These are phyloP conservation scores for Microplitis demolitor DNA, from an alignment of 1,140 invertebrate genomes.

Conservation along the genomic window DNA sequence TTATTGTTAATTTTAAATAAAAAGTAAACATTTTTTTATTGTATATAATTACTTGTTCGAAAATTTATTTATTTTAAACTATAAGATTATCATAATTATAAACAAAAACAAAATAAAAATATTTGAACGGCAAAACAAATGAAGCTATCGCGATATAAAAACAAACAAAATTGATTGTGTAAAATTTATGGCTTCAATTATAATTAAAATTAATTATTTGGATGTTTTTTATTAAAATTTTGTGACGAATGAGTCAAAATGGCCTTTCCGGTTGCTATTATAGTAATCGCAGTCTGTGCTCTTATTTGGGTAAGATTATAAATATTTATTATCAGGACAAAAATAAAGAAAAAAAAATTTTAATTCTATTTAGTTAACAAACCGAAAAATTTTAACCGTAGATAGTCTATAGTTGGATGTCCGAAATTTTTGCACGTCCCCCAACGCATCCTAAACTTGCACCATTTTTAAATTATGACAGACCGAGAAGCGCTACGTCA, in stretches of 20 bases:
- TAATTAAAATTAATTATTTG: background rate
- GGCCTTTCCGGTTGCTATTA: background rate
- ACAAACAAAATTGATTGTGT: constrained; percentile 2
- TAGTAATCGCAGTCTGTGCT: background rate
- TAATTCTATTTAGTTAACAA: background rate
- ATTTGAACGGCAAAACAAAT: no score
- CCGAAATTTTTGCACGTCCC: background rate
- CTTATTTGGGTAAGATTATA: constrained; percentile 8
- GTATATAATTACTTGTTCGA: background rate
- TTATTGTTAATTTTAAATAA: constrained; percentile 12
- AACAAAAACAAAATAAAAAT: no score
- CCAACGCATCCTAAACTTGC: constrained; percentile 20
- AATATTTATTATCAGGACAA: background rate
- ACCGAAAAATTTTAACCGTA: background rate
- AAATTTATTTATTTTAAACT: background rate
- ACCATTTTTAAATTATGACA: constrained; percentile 25
- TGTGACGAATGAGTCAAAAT: background rate
- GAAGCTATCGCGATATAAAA: background rate
- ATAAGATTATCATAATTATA: no score
- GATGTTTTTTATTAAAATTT: background rate
- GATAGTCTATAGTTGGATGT: constrained; percentile 20
- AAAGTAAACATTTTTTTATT: constrained; percentile 14
- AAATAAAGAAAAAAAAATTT: background rate
- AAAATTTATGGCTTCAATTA: background rate
- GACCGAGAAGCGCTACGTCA: constrained; percentile 37